Percentiles rank a stretch among this genome's conserved stretches.
Conservation (phyloP, 2,888 invertebrate genomes). For the Xestia rhomboidea region DNA sequence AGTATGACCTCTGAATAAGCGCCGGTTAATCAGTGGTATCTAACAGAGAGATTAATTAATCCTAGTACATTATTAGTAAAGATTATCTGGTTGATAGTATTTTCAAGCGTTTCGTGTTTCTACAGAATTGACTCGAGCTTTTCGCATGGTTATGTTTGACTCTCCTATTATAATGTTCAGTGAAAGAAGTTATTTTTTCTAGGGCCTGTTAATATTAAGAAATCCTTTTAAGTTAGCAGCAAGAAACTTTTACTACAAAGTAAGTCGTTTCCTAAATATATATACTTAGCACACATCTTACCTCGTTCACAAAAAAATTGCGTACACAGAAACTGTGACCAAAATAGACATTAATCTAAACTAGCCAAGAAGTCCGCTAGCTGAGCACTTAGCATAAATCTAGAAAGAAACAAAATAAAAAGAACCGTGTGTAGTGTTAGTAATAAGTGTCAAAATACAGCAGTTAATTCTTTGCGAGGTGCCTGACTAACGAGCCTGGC, state of each 20-base stretch:
- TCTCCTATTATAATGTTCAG: not conserved
- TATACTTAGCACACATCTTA: constrained; percentile 16
- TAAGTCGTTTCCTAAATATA: not conserved
- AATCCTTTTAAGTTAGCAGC: not conserved
- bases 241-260: not conserved
- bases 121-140: not conserved
- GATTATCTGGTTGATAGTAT: not conserved
- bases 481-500: constrained; percentile 85
- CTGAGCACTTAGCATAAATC: constrained; percentile 74
- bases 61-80: not conserved
- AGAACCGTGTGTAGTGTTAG: constrained; percentile 73
- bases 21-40: not conserved
- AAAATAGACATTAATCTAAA: constrained; percentile 56
- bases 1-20: not conserved
- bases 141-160: not conserved
- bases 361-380: constrained; percentile 59
- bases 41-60: not conserved
- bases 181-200: not conserved
- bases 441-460: constrained; percentile 88
- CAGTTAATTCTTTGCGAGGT: constrained; percentile 87
- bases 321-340: constrained; percentile 17
- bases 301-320: constrained; percentile 22
- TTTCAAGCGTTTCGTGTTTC: not conserved
- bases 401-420: constrained; percentile 71
- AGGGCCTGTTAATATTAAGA: not conserved